A percentile compares a stretch with the other conserved stretches of the same genome.
Evolutionary conservation across 2,888 invertebrate genomes (phyloP).

Genomic region (Eurytoma adleriae): DNA sequence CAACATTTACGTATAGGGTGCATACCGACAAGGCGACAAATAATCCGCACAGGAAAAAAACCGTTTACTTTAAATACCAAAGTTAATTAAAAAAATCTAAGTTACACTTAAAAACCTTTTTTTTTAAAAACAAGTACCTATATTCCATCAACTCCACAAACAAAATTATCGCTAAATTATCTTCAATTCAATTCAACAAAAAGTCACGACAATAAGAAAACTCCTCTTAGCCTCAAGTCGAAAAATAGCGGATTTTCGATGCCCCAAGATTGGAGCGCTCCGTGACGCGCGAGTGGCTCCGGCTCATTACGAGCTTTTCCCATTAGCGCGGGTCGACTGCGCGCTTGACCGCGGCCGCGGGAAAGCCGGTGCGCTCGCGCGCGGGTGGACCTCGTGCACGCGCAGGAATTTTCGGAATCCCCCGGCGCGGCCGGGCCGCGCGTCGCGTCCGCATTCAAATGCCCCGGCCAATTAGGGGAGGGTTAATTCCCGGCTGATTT

Average conservation of each 20-base stretch:
- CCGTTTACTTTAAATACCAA: too few relatives aligned
- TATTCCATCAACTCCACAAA: too few relatives aligned
- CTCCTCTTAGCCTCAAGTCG: not conserved
- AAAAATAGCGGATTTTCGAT: not conserved
- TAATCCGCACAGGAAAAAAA: too few relatives aligned
- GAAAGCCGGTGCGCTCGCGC: not conserved
- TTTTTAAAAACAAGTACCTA: too few relatives aligned
- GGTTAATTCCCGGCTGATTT: conserved; percentile 70
- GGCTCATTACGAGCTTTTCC: conserved; percentile 42
- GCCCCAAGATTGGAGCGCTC: not conserved
- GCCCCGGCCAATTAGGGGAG: conserved; percentile 65
- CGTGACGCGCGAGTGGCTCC: not conserved
- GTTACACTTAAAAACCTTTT: too few relatives aligned
- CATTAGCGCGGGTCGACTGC: conserved; percentile 28
- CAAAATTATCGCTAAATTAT: too few relatives aligned
- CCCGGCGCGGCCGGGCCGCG: not conserved
- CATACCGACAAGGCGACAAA: too few relatives aligned
- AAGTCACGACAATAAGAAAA: not conserved
- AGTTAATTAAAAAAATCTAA: too few relatives aligned
- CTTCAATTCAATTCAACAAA: not conserved
- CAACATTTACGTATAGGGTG: too few relatives aligned
- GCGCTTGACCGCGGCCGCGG: not conserved
- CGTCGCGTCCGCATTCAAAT: conserved; percentile 56
- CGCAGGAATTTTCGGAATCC: conserved; percentile 52
- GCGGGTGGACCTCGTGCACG: conserved; percentile 20